phyloP scores from a whole-genome alignment of 2,113 vertebrate genomes.

The Ptilorrhoa leucosticta region DNA sequence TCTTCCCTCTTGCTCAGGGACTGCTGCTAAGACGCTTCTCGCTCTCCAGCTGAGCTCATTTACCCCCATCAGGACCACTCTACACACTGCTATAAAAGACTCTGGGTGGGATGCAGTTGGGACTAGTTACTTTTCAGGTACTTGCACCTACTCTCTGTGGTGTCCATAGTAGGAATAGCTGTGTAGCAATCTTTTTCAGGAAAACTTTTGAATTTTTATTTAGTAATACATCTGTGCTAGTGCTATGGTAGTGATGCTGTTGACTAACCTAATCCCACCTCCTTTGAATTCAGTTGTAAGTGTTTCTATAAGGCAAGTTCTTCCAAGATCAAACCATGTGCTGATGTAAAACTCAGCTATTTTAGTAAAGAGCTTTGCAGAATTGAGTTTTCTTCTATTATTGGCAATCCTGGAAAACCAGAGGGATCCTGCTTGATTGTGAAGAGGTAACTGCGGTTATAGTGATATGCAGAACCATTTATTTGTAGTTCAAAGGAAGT shows the following conservation, averaged over 20 bases:
- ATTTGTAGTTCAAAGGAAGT: not conserved
- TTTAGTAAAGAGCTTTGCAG: not conserved
- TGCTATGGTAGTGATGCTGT: not conserved
- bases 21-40: not conserved
- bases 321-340: not conserved
- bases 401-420: not conserved
- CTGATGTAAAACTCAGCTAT: not conserved
- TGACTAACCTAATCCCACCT: not conserved
- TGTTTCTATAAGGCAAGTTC: not conserved
- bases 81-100: not conserved
- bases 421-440: not conserved
- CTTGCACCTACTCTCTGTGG: fast-evolving
- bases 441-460: not conserved
- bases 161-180: not conserved
- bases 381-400: not conserved
- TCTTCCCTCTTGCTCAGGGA: not conserved
- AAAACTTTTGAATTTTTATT: not conserved
- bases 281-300: not conserved
- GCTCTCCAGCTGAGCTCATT: not conserved
- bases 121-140: not conserved
- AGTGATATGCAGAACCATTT: not conserved
- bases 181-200: not conserved
- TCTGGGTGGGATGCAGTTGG: not conserved
- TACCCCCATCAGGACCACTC: not conserved
- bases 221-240: not conserved